phyloP scores from a whole-genome alignment of 2,797 vertebrate genomes.

The Lepidocolaptes lacrymiger region DNA sequence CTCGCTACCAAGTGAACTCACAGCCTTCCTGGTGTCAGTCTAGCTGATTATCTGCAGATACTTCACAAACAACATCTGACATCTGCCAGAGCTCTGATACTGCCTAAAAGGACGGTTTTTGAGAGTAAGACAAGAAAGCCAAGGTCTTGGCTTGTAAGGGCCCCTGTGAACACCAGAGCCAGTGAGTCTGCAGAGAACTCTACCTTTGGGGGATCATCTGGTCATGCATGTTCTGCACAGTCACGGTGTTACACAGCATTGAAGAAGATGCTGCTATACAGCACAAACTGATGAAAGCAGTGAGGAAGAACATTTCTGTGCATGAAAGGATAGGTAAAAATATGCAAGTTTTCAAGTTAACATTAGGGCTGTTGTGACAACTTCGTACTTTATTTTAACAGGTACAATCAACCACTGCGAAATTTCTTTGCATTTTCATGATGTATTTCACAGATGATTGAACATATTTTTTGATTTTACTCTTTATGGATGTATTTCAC shows the following conservation, averaged over 20 bases:
- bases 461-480: neutral
- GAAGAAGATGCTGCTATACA: neutral
- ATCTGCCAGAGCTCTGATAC: neutral
- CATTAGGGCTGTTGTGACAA: neutral
- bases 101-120: neutral
- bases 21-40: neutral
- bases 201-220: neutral
- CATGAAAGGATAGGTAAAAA: neutral
- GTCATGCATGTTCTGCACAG: neutral
- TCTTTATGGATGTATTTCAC: neutral
- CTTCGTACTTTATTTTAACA: neutral
- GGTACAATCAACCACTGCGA: neutral
- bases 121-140: neutral
- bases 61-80: neutral
- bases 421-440: neutral
- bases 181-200: neutral
- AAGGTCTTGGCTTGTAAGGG: neutral
- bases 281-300: neutral
- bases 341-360: neutral
- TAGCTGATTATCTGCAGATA: neutral
- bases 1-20: neutral
- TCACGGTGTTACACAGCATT: neutral
- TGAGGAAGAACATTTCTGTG: neutral
- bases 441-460: neutral
- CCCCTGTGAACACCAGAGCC: neutral